Evolutionary conservation across 2,797 vertebrate genomes (phyloP).

Genomic region (Chaetophractus vellerosus): DNA sequence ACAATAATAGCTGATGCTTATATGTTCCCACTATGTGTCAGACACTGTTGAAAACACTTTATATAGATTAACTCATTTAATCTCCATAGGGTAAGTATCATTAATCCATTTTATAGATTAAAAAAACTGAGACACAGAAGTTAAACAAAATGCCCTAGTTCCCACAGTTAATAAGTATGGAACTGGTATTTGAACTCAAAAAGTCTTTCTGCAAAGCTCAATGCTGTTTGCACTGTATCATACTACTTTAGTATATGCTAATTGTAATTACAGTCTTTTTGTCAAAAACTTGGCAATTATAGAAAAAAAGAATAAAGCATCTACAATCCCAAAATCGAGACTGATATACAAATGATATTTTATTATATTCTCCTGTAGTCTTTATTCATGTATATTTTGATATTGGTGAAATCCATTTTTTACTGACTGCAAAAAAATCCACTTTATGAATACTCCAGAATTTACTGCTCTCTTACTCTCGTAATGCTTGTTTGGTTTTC

Average conservation of each 20-base stretch:
- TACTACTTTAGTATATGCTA: not conserved
- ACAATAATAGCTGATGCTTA: not conserved
- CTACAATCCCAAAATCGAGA: not conserved
- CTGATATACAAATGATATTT: not conserved
- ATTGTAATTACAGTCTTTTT: not conserved
- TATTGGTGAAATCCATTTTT: not conserved
- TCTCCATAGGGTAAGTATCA: not conserved
- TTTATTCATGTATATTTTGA: slow-evolving; percentile 2
- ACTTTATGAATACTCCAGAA: slow-evolving; percentile 21
- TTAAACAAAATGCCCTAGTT: not conserved
- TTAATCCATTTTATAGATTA: not conserved
- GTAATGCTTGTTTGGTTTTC: not conserved
- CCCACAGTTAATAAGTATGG: not conserved
- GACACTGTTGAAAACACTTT: not conserved
- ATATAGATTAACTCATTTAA: not conserved
- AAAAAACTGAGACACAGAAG: not conserved
- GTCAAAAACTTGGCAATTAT: not conserved
- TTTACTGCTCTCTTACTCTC: not conserved
- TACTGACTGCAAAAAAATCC: not conserved
- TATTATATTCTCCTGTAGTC: not conserved
- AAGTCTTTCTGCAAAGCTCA: not conserved
- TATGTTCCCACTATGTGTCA: not conserved
- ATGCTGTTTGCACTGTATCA: not conserved
- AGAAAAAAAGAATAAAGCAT: not conserved
- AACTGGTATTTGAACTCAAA: not conserved